Evolutionary conservation across 2,888 invertebrate species (phyloP), one percentile per base, ranked within the genome.

Genomic region (Papilio protenor): DNA sequence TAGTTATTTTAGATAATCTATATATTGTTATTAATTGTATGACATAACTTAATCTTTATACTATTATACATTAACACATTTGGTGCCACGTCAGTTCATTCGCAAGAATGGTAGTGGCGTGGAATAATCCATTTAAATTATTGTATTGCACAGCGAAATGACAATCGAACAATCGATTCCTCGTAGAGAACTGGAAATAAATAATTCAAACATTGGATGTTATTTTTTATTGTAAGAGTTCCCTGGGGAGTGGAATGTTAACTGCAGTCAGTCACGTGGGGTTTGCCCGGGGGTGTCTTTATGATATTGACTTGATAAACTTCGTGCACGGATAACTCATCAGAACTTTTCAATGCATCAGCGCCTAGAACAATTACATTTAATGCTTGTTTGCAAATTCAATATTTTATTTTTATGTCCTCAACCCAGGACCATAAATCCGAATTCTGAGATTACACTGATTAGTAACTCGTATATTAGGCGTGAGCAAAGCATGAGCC

Each of bases 141-240:
- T 66, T 10, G 8, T 40, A 66, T 40, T 33, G 10, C 40, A n/a
- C 11, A 33, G 66, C 18, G 66, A 18, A 66, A 18, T 33, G n/a
- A 66, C 40, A 66, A 66, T 18, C n/a, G 11, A 66, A 84, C 83
- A 86, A 85, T 83, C 83, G 81, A 85, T 78, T 81, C 80, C 81
- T 82, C 79, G 83, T 83, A 82, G 69, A 72, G 78, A 83, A 81
- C 79, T 79, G 76, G 75, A 83, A 81, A 81, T 82, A 84, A 84
- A 84, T 85, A 79, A 84, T 85, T 83, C 82, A 83, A 83, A 75
- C 23, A 70, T 76, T 78, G 72, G 57, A 72, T 64, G 73, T 76
- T 77, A 59, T 80, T 75, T 78, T 79, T 81, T 75, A 78, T 79
- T 78, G 74, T 76, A 71, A 73, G 66, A 69, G 77, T 78, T 80